Conservation (phyloP, 2,797 vertebrate genomes). For the Varecia variegata region DNA sequence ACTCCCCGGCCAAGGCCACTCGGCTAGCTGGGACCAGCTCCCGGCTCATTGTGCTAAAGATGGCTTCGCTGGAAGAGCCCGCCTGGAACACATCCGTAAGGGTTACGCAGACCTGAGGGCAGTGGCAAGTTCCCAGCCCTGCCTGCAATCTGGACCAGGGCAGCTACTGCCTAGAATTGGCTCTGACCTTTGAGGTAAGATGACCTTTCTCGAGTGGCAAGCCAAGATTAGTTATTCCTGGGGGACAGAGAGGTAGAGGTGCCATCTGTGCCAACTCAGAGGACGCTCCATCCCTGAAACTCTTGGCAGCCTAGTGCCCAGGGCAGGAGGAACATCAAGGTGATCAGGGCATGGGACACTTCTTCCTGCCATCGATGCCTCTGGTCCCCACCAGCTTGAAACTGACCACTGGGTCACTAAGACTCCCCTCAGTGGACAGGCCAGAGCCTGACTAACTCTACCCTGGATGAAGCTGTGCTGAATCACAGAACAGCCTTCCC, state of each 20-base stretch:
- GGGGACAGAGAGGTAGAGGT: background rate
- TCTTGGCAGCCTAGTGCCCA: background rate
- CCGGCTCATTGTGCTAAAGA: constrained; percentile 90
- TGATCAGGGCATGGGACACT: background rate
- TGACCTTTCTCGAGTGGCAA: background rate
- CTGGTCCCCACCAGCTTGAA: background rate
- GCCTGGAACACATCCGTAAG: constrained; percentile 83
- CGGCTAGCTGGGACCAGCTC: constrained; percentile 92
- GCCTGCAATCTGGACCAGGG: background rate
- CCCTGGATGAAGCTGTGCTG: background rate
- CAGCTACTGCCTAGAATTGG: background rate
- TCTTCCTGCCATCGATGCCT: background rate
- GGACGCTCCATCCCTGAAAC: background rate
- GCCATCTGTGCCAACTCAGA: background rate
- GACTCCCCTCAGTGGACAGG: background rate
- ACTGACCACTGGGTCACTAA: background rate
- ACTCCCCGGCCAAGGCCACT: constrained; percentile 87
- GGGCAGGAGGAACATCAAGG: background rate
- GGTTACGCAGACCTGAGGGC: background rate
- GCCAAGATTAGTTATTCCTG: background rate
- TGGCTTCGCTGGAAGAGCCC: constrained; percentile 92
- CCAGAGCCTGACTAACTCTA: background rate
- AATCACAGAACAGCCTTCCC: background rate
- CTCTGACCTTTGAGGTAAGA: background rate
- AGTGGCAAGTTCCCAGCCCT: background rate